These are phyloP conservation scores for Hemitrygon akajei DNA, from an alignment of 2,797 vertebrate species.

Conservation along the genomic window DNA sequence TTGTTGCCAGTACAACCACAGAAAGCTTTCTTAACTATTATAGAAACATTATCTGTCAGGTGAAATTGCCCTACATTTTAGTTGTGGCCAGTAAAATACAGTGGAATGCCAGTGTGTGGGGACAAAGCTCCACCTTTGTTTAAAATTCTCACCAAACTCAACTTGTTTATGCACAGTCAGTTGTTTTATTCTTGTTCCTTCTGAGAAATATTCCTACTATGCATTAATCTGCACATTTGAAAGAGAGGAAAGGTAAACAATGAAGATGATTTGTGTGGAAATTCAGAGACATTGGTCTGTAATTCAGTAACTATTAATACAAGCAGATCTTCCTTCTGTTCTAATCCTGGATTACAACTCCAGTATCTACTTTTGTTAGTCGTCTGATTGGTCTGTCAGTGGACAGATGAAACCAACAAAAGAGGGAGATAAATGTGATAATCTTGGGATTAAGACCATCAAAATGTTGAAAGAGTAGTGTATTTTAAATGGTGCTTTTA, in stretches of 20 bases:
- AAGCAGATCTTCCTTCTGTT: not conserved
- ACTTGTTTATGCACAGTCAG: not conserved
- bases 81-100: not conserved
- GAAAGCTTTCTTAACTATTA: not conserved
- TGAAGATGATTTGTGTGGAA: not conserved
- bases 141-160: not conserved
- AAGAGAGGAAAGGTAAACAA: not conserved
- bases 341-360: constrained; percentile 13
- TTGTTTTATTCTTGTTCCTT: not conserved
- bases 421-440: not conserved
- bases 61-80: not conserved
- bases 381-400: not conserved
- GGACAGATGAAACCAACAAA: not conserved
- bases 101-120: not conserved
- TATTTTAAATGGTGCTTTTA: not conserved
- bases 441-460: not conserved
- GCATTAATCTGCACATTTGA: not conserved
- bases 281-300: not conserved
- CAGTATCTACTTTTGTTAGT: not conserved
- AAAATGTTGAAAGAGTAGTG: not conserved
- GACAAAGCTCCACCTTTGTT: not conserved
- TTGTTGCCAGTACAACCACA: not conserved
- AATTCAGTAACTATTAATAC: not conserved
- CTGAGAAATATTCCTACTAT: not conserved
- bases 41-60: not conserved